Base-by-base conservation (phyloP, 2,797 vertebrate genomes). In the Caiman crocodilus region DNA sequence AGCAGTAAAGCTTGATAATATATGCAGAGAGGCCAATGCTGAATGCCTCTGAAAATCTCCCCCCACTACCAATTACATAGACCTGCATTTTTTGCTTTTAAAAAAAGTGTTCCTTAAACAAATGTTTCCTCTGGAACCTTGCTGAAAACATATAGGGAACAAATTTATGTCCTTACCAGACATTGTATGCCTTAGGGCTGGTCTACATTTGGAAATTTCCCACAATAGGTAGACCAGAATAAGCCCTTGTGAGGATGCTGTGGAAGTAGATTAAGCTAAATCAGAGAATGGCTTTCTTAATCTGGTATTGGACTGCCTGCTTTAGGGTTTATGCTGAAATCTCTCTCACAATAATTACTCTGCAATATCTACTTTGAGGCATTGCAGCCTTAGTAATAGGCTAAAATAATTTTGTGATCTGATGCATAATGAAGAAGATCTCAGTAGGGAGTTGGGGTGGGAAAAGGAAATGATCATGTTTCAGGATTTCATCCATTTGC, bases 241-340 rank as follows among this genome's bases (percentile, higher is more conserved):
- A 94, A 96, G 58, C 21, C 93, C 96, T 56, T 69, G 18, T 73
- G 91, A 91, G 95, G 30, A 55, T 91, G 89, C 92, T 94, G 96
- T 91, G 90, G 84, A 95, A 94, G 76, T 92, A 94, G 95, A 93
- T 96, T 91, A 92, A 92, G 94, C 93, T 93, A 92, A 97, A 93
- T 87, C 91, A 79, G 87, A 97, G 96, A 93, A 87, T 91, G 76
- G 76, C 84, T 75, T 61, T 75, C 90, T 95, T 93, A 89, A 91
- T 97, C 93, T 93, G 91, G 88, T 94, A 84, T 90, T 93, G 89
- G 88, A 95, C 59, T 85, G 81, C 65, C 76, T 1, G 1, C 95
- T 76, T 93, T 94, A 94, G 96, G 96, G 94, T 92, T 96, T 95
- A 84, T 67, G 92, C 93, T 86, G 90, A 95, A 95, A 95, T 89